Evolutionary conservation across 2,888 invertebrate species (phyloP).

Genomic region (Lordiphosa fenestrarum): DNA sequence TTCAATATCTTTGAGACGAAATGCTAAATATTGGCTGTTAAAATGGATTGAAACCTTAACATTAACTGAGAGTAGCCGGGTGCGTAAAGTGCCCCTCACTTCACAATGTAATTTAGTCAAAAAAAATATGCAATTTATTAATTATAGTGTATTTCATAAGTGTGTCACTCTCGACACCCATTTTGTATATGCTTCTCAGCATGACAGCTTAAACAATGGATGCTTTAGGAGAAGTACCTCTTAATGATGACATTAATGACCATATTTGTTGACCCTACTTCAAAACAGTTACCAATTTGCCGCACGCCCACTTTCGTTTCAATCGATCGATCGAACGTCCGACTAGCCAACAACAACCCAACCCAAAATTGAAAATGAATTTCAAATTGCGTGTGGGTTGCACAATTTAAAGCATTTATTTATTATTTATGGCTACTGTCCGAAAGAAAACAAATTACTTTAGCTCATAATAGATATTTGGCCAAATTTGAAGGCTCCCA

Average conservation of each 20-base stretch:
- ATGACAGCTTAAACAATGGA: slow-evolving; percentile 12
- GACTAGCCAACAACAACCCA: slow-evolving; percentile 1
- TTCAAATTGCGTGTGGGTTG: slow-evolving; percentile 57
- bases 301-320: slow-evolving; percentile 28
- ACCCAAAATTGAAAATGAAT: slow-evolving; percentile 6
- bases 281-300: slow-evolving; percentile 28
- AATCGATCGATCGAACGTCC: slow-evolving; percentile 6
- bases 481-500: slow-evolving; percentile 49
- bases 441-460: slow-evolving; percentile 58
- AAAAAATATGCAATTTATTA: too few species aligned
- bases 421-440: slow-evolving; percentile 56
- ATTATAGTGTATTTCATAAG: too few species aligned
- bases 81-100: too few species aligned
- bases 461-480: slow-evolving; percentile 48
- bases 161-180: neutral
- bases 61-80: too few species aligned
- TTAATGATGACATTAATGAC: slow-evolving; percentile 40
- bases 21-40: too few species aligned
- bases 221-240: slow-evolving; percentile 21
- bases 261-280: slow-evolving; percentile 15
- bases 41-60: too few species aligned
- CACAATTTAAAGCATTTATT: slow-evolving; percentile 33
- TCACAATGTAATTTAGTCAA: too few species aligned
- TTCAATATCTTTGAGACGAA: too few species aligned
- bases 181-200: neutral